These are phyloP conservation scores for Drosophila lini DNA, from an alignment of 1,140 invertebrate genomes.

Conservation along the genomic window DNA sequence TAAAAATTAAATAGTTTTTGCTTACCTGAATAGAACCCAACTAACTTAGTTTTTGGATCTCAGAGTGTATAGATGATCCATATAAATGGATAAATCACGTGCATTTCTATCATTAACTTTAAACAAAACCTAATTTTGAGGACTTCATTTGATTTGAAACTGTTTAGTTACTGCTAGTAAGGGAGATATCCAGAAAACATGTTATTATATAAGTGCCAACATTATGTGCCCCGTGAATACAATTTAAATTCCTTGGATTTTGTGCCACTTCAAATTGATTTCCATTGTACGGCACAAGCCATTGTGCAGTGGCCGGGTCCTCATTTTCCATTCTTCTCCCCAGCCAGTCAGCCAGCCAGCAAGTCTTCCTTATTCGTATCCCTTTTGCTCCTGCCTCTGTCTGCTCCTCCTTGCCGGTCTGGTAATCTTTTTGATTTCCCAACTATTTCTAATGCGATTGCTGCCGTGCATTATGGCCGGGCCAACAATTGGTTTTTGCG, in stretches of 20 bases:
- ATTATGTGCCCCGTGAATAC: conserved; percentile 21
- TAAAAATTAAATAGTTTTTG: background rate
- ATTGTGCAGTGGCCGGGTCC: conserved; percentile 37
- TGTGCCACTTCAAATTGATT: conserved; percentile 52
- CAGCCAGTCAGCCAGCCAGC: conserved; percentile 4
- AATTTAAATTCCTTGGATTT: conserved; percentile 63
- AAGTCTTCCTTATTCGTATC: conserved; percentile 3
- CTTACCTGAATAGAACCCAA: background rate
- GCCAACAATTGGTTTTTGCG: conserved; percentile 71
- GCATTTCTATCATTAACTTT: background rate
- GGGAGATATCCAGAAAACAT: background rate
- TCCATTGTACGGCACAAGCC: conserved; percentile 58
- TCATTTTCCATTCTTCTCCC: conserved; percentile 46
- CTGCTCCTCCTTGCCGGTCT: conserved; percentile 24
- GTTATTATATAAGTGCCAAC: conserved; percentile 8
- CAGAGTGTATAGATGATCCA: no score
- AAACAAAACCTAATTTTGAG: background rate
- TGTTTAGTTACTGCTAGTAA: background rate
- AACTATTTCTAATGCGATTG: conserved; percentile 83
- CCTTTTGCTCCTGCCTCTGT: background rate
- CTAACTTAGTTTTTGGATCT: background rate
- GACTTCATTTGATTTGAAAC: background rate
- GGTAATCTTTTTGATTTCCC: conserved; percentile 79
- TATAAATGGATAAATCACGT: no score
- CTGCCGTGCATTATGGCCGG: conserved; percentile 63